Percentiles rank a stretch among this genome's conserved stretches.
These are phyloP conservation scores for Syrphus vitripennis DNA, from an alignment of 2,888 invertebrate genomes.

Conservation along the genomic window DNA sequence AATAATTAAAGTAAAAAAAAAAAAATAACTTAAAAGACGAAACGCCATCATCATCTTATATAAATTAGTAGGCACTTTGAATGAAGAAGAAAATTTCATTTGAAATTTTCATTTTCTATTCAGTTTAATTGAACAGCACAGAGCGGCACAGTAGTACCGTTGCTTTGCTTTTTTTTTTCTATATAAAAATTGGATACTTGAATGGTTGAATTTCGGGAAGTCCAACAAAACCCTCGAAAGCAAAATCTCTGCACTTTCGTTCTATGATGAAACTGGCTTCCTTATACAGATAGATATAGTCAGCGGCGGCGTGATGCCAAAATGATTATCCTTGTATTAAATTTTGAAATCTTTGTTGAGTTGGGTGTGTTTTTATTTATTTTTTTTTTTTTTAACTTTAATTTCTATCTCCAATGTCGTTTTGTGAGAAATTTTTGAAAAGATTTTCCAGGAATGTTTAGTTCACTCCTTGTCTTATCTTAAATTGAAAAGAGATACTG, in stretches of 20 bases:
- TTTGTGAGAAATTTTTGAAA: neutral
- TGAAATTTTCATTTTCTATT: conserved; percentile 38
- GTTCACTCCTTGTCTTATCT: conserved; percentile 20
- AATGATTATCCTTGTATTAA: conserved; percentile 25
- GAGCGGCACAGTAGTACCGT: neutral
- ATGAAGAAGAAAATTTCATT: conserved; percentile 27
- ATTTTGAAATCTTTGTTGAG: neutral
- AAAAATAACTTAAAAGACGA: conserved; percentile 18
- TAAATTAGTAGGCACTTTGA: conserved; percentile 43
- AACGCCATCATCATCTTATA: conserved; percentile 22
- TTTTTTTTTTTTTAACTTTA: neutral
- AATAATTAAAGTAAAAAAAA: conserved; percentile 18
- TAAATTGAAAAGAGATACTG: neutral
- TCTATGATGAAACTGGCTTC: neutral
- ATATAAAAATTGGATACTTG: neutral
- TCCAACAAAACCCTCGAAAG: neutral
- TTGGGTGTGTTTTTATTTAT: neutral
- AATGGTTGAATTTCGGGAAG: conserved; percentile 1
- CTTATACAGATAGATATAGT: neutral
- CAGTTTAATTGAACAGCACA: conserved; percentile 4
- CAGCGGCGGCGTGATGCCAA: conserved; percentile 21
- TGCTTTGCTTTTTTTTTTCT: neutral
- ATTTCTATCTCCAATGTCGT: neutral
- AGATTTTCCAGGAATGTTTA: neutral
- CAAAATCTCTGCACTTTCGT: neutral